Conservation (phyloP, 2,113 vertebrate species). For the Serilophus lunatus region DNA sequence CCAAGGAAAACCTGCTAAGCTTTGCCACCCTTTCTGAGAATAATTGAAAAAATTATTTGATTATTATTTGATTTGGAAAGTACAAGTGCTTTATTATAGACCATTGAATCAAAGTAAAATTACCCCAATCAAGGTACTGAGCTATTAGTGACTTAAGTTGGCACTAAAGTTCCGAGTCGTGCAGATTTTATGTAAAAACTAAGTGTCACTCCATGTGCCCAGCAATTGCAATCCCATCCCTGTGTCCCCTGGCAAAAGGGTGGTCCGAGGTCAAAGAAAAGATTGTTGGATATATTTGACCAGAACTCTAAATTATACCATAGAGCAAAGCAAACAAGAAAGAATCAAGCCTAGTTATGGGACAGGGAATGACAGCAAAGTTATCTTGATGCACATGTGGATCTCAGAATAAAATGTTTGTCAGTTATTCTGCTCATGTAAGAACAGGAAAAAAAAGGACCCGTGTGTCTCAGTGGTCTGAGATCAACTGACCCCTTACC, state of each 20-base stretch:
- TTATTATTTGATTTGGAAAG: background rate
- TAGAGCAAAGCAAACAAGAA: constrained; percentile 1
- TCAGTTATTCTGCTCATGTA: background rate
- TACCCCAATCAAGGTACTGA: background rate
- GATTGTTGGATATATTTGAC: background rate
- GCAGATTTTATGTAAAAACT: background rate
- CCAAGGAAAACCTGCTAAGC: background rate
- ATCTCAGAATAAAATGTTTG: background rate
- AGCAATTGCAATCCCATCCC: constrained; percentile 4
- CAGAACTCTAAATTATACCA: constrained; percentile 27
- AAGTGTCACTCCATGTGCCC: background rate
- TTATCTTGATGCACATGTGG: background rate
- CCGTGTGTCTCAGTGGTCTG: background rate
- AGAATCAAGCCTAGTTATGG: background rate
- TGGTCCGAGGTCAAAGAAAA: background rate
- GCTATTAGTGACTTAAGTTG: background rate
- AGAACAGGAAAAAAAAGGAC: background rate
- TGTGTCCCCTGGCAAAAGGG: background rate
- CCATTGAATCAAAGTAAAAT: background rate
- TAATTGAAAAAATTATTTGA: background rate
- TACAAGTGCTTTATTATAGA: background rate
- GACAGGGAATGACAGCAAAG: background rate
- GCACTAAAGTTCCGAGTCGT: background rate
- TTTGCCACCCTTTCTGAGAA: background rate
- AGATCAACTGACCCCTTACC: background rate